A percentile compares a stretch with the other conserved stretches of the same genome.
Conservation (phyloP, 1,140 invertebrate genomes). For the Zaprionus davidi region DNA sequence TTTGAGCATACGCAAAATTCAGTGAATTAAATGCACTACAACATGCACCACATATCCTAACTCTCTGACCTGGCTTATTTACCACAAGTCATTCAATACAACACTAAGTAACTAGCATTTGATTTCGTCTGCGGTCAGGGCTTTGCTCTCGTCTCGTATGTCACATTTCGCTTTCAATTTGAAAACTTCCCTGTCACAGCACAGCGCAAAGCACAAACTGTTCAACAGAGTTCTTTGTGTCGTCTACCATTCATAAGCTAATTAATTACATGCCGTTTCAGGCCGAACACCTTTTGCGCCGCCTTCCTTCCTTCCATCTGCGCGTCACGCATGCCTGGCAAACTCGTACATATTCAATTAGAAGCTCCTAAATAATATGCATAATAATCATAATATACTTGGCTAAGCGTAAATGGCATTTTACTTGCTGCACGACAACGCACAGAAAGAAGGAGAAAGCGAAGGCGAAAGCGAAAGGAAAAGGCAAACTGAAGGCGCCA, state of each 20-base stretch:
- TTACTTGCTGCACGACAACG: conserved; percentile 33
- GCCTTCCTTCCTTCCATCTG: neutral
- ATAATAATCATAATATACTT: conserved; percentile 62
- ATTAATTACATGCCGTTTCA: conserved; percentile 67
- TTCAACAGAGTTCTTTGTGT: neutral
- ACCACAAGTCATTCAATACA: conserved; percentile 1
- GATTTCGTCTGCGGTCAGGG: neutral
- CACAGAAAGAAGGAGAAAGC: conserved; percentile 16
- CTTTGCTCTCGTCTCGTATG: neutral
- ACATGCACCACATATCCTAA: conserved; percentile 14
- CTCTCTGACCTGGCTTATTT: neutral
- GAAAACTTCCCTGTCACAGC: neutral
- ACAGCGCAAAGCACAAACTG: neutral
- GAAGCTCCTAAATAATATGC: conserved; percentile 72
- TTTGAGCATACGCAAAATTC: conserved; percentile 25
- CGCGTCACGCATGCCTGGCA: conserved; percentile 22
- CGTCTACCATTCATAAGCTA: conserved; percentile 35
- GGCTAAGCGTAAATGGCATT: conserved; percentile 65
- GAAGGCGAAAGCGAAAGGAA: neutral
- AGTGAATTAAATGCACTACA: conserved; percentile 2
- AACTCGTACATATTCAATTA: conserved; percentile 69
- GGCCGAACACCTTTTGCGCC: conserved; percentile 30
- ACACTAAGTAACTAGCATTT: neutral
- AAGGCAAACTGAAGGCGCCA: neutral
- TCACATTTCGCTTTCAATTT: neutral